Percentiles rank a stretch among this genome's conserved stretches.
Conservation (phyloP, 2,113 vertebrate species). For the Oncorhynchus clarkii region DNA sequence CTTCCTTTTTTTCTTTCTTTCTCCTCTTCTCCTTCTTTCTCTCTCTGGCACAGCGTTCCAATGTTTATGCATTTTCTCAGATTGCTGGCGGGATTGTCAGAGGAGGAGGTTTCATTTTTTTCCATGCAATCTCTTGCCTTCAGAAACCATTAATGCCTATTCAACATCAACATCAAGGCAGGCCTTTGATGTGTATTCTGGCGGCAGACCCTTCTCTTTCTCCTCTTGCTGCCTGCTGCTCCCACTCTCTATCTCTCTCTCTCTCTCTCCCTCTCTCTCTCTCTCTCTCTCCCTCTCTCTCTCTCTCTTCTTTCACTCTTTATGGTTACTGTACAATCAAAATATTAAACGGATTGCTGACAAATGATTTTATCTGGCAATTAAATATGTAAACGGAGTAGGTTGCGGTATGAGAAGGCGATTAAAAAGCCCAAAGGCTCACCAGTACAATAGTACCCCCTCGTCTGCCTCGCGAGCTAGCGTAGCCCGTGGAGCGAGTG, state of each 20-base stretch:
- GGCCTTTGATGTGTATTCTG: slow-evolving; percentile 95
- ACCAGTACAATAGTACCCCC: slow-evolving; percentile 70
- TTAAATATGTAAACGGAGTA: slow-evolving; percentile 86
- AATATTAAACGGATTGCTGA: slow-evolving; percentile 90
- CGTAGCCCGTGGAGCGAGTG: slow-evolving; percentile 62
- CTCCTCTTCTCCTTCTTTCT: slow-evolving; percentile 46
- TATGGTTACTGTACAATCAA: slow-evolving; percentile 90
- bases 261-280: slow-evolving; percentile 47
- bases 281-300: slow-evolving; percentile 43
- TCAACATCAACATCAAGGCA: slow-evolving; percentile 94
- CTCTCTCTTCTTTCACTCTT: slow-evolving; percentile 59
- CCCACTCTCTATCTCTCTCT: slow-evolving; percentile 50
- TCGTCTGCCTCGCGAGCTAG: slow-evolving; percentile 53
- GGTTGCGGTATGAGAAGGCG: slow-evolving; percentile 68
- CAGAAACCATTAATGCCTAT: slow-evolving; percentile 94
- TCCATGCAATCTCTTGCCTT: slow-evolving; percentile 89
- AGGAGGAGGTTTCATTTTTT: slow-evolving; percentile 83
- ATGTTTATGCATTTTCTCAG: slow-evolving; percentile 87
- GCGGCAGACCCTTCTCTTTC: slow-evolving; percentile 82
- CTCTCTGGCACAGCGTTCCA: slow-evolving; percentile 79
- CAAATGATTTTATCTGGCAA: slow-evolving; percentile 89
- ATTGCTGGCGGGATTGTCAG: slow-evolving; percentile 86
- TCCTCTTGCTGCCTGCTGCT: slow-evolving; percentile 66
- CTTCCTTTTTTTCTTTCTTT: not conserved
- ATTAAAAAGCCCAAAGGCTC: slow-evolving; percentile 77